Conservation (phyloP, 2,888 invertebrate species). For the Dastarcus helophoroides region DNA sequence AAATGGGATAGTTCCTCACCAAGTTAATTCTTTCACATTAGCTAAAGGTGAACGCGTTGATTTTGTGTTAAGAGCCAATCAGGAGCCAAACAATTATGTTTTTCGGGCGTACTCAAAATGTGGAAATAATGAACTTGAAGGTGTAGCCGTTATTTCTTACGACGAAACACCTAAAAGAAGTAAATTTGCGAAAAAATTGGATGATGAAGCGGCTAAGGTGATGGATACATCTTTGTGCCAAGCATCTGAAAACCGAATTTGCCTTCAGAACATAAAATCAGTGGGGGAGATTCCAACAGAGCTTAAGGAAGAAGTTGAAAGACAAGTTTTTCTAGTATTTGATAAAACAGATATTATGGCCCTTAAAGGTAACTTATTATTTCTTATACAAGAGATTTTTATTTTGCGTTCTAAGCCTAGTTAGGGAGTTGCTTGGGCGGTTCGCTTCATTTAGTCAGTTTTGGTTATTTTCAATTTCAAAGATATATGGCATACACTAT, state of each 20-base stretch:
- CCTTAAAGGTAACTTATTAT: no score
- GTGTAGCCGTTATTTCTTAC: conserved; percentile 44
- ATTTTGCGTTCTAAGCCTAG: no score
- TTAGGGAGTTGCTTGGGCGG: no score
- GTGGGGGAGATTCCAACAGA: conserved; percentile 41
- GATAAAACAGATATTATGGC: no score
- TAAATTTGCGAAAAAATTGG: conserved; percentile 10
- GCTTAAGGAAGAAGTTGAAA: conserved; percentile 40
- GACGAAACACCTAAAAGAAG: conserved; percentile 15
- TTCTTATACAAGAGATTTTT: no score
- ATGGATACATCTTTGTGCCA: conserved; percentile 28
- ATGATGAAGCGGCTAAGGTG: conserved; percentile 2
- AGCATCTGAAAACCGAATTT: conserved; percentile 40
- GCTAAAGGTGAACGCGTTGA: conserved; percentile 66
- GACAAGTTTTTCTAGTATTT: conserved; percentile 56
- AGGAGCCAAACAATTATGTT: conserved; percentile 46
- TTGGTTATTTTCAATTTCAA: no score
- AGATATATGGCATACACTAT: no score
- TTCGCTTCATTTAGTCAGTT: no score
- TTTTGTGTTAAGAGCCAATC: conserved; percentile 56
- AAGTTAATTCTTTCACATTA: conserved; percentile 45
- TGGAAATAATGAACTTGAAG: conserved; percentile 41
- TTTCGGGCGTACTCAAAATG: conserved; percentile 45
- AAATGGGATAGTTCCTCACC: conserved; percentile 47
- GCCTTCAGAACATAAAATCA: conserved; percentile 47